Percentiles rank a stretch among this genome's conserved stretches.
phyloP scores from a whole-genome alignment of 1,140 invertebrate species.

The Pygmarrhopalites habei region DNA sequence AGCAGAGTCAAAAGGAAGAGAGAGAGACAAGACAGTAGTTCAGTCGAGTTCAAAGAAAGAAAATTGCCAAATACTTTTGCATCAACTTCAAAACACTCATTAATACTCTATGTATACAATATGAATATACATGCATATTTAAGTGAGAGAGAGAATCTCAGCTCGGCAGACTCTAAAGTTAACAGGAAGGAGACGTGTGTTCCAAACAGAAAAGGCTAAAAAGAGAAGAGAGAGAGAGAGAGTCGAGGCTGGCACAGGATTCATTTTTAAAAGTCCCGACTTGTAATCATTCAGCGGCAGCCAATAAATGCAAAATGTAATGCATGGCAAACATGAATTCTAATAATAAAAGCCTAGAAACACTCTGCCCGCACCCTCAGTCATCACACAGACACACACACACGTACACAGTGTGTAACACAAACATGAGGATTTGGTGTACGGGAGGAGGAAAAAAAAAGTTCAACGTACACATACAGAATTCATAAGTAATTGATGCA shows the following conservation, averaged over 20 bases:
- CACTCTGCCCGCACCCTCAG: too few species aligned
- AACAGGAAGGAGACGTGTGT: not conserved
- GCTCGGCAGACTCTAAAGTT: not conserved
- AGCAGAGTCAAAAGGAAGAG: not conserved
- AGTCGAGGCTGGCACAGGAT: not conserved
- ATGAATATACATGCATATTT: not conserved
- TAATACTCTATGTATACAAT: not conserved
- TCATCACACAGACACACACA: too few species aligned
- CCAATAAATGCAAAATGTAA: too few species aligned
- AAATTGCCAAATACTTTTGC: not conserved
- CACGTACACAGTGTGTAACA: too few species aligned
- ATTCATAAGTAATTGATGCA: not conserved
- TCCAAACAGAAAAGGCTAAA: not conserved
- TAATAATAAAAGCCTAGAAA: too few species aligned
- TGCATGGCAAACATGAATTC: too few species aligned
- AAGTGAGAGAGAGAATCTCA: not conserved
- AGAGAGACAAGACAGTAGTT: not conserved
- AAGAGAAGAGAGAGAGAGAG: too few species aligned
- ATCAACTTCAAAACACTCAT: not conserved
- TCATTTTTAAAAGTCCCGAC: not conserved
- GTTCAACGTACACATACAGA: not conserved
- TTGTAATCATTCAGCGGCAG: too few species aligned
- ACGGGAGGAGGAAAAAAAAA: not conserved
- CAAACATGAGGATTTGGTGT: not conserved
- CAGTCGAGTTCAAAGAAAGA: not conserved